phyloP scores from a whole-genome alignment of 2,113 vertebrate genomes.

The Zosterops borbonicus region DNA sequence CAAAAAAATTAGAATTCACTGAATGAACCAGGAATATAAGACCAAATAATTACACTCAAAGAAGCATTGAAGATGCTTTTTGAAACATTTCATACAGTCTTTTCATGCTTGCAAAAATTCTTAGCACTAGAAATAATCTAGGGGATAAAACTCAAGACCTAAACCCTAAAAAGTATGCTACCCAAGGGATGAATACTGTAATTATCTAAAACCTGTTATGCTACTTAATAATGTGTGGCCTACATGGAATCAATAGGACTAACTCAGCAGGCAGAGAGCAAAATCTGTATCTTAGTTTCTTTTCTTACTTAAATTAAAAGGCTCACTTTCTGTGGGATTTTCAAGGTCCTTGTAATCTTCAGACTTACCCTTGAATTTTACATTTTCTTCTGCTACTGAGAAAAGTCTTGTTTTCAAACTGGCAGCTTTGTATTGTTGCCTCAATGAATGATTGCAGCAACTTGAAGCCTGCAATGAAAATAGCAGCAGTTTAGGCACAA shows the following conservation, averaged over 20 bases:
- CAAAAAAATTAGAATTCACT: background rate
- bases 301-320: slow-evolving; percentile 30
- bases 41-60: background rate
- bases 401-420: slow-evolving; percentile 14
- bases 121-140: background rate
- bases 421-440: slow-evolving; percentile 6
- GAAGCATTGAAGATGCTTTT: background rate
- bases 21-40: background rate
- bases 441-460: background rate
- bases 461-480: background rate
- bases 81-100: background rate
- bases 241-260: slow-evolving; percentile 24
- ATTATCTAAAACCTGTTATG: slow-evolving; percentile 30
- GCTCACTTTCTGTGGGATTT: background rate
- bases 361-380: slow-evolving; percentile 15
- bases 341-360: slow-evolving; percentile 20
- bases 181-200: background rate
- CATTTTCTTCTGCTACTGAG: slow-evolving; percentile 5
- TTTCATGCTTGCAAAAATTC: background rate
- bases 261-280: slow-evolving; percentile 12
- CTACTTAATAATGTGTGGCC: slow-evolving; percentile 4
- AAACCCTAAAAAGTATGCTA: background rate
- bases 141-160: background rate
- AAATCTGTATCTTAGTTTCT: slow-evolving; percentile 29
- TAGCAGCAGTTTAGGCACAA: background rate